Evolutionary conservation across 2,797 vertebrate genomes (phyloP).

Genomic region (Manis pentadactyla): DNA sequence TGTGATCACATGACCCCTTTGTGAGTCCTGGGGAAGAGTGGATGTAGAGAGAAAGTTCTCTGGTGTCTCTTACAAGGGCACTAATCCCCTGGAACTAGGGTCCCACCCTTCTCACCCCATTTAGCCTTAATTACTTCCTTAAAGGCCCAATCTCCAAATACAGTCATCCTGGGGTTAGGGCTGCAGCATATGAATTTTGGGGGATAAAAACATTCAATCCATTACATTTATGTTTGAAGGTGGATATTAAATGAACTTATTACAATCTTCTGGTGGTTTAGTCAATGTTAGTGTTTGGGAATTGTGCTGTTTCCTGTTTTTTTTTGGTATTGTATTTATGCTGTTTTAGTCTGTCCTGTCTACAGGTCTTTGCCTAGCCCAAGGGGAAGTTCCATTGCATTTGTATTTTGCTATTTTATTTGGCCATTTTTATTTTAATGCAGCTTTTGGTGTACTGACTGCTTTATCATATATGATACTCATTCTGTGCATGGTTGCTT

Average conservation of each 20-base stretch:
- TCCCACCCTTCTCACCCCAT: neutral
- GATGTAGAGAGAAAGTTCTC: neutral
- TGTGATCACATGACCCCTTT: neutral
- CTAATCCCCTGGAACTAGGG: neutral
- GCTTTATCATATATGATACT: neutral
- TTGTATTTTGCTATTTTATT: constrained; percentile 59
- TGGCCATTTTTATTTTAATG: constrained; percentile 7
- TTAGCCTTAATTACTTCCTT: constrained; percentile 25
- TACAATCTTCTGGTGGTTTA: neutral
- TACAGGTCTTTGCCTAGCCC: neutral
- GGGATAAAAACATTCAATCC: neutral
- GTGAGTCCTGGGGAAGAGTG: neutral
- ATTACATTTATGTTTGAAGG: constrained; percentile 37
- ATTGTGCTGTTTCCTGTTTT: neutral
- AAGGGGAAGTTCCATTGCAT: neutral
- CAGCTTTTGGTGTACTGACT: neutral
- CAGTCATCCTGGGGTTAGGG: neutral
- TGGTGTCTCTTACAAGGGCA: neutral
- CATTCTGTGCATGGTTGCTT: neutral
- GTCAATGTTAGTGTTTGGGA: constrained; percentile 24
- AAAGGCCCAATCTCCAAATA: neutral
- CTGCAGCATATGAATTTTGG: neutral
- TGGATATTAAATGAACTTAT: constrained; percentile 20
- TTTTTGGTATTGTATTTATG: neutral
- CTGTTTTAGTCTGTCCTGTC: neutral